Base-by-base conservation (phyloP, 2,888 invertebrate genomes). In the Sussaba pulchella region DNA sequence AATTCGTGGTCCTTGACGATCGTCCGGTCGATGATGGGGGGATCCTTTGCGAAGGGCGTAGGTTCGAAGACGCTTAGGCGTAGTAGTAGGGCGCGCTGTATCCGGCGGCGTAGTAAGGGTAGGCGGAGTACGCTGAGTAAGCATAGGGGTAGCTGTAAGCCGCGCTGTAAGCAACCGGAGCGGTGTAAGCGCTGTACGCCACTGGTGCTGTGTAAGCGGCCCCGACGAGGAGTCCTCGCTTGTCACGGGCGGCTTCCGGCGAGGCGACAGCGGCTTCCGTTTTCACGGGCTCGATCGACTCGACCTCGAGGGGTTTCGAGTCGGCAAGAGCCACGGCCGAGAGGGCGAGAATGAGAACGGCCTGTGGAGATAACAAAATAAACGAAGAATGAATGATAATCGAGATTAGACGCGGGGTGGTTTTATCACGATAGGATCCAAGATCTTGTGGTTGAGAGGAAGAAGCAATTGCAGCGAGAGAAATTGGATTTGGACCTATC, bases 201-300 rank as follows among this genome's bases (percentile, higher is more conserved):
- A 89, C 67, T 19, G 89, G 89, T 26, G 89, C 88, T 26, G 88
- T 89, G 85, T 90, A 90, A 19, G 88, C 89, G 63, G 89, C 89
- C 26, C 88, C 85, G 47, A 88, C 21, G 57, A 89, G 77, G 39
- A 89, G 63, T 39, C 90, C 90, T 66, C 89, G 84, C 80, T 90
- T 90, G 83, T 87, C 85, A 67, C 89, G 88, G 26, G 78, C 43
- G 6, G 83, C 83, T 54, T 77, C 83, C 52, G 85, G 83, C n/a
- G n/a, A n/a, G 19, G 82, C 79, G n/a, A 73, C 82, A 5, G 79
- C 71, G 31, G 83, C 78, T 70, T 87, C 85, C 45, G 77, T 76
- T 66, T 85, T 85, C 24, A 54, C 78, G 24, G 89, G 87, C 81
- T 88, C 89, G 66, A 88, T 79, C 64, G 89, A 85, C 70, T 90